Base-by-base conservation (phyloP, 2,888 invertebrate genomes). In the Thera obeliscata region DNA sequence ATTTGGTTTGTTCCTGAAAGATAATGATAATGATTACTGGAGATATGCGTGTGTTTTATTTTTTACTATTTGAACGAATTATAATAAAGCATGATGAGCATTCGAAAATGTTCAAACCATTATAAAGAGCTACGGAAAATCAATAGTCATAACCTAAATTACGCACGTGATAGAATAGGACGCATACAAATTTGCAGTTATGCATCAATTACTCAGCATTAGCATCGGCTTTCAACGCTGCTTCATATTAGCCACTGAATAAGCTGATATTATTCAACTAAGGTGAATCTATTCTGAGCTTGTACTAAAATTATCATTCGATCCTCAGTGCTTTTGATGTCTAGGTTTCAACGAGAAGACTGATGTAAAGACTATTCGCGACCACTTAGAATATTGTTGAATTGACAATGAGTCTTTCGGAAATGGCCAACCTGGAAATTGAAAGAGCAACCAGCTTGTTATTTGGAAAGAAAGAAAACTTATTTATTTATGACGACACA, bases 191-290 rank as follows among this genome's bases (percentile, higher is more conserved):
- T 52, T 52, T 52, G 52, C 52, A 52, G 9, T 33, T 33, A 52
- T 52, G 52, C 52, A 52, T 52, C 33, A 52, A 52, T 52, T 52
- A 52, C 33, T 33, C 52, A 52, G 33, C 52, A 52, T 50, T 7
- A 52, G 52, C 52, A 52, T 52, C 33, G 33, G 52, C 33, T 33
- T 52, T 52, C 33, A 8, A 22, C 33, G 33, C 33, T 33, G 33
- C 52, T 7, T 33, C 33, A 52, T 52, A 52, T 52, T 52, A 33
- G 33, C 33, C 33, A 52, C 43, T 46, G 43, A 46, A 46, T 46
- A 46, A 41, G 4, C 6, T 41, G 7, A 38, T 49, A 12, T 12
- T 5, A 8, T 33, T 22, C 12, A 2, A 49, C 49, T 12, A 52
- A 7, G 33, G 33, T 12, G 33, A 52, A 52, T 52, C 33, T 9